Conservation (phyloP, 2,113 vertebrate species). For the Salvator merianae region DNA sequence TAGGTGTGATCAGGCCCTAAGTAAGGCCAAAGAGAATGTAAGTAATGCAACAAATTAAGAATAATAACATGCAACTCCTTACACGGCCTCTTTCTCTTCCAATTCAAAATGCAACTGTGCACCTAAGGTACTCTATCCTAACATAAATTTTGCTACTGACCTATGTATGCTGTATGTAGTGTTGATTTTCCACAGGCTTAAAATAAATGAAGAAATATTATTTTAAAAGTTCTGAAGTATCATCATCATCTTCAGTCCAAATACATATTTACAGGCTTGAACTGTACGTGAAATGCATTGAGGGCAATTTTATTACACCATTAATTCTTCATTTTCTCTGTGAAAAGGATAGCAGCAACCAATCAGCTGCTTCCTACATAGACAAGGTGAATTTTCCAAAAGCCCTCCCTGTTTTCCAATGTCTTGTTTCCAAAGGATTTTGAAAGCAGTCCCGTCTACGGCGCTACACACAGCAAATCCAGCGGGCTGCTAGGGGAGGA, state of each 20-base stretch:
- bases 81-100: no score
- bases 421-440: neutral
- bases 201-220: neutral
- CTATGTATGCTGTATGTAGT: neutral
- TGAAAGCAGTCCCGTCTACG: neutral
- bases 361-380: neutral
- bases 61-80: neutral
- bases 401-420: neutral
- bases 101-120: neutral
- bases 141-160: neutral
- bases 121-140: neutral
- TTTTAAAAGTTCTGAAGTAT: neutral
- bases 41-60: neutral
- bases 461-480: neutral
- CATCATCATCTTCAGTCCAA: neutral
- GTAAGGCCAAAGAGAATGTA: constrained; percentile 25
- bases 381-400: neutral
- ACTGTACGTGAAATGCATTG: neutral
- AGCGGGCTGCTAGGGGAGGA: no score
- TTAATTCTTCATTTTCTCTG: neutral
- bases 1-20: no score
- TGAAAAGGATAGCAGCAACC: neutral
- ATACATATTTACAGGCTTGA: neutral
- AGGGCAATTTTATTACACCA: neutral
- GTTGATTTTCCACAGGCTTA: neutral